phyloP scores from a whole-genome alignment of 2,888 invertebrate species.

The Branchipolynoe longqiensis region DNA sequence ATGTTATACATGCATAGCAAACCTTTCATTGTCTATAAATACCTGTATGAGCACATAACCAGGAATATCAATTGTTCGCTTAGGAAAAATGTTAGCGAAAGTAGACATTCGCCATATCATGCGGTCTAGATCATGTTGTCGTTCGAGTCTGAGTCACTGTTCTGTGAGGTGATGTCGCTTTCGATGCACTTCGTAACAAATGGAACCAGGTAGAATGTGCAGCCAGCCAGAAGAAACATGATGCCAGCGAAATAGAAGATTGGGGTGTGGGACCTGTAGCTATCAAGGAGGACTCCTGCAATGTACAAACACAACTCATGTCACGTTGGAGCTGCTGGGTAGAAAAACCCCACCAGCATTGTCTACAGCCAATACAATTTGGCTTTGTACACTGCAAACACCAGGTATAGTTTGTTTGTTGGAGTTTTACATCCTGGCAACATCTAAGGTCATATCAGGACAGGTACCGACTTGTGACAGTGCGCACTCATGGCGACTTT shows the following conservation, averaged over 20 bases:
- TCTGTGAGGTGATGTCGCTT: not conserved
- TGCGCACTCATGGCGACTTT: no score
- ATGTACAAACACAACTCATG: slow-evolving; percentile 67
- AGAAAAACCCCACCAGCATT: not conserved
- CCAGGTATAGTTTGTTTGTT: not conserved
- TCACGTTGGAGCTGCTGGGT: not conserved
- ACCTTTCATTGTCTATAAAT: no score
- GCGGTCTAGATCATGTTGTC: no score
- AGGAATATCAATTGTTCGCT: no score
- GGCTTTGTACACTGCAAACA: not conserved
- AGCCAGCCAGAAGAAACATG: slow-evolving; percentile 92
- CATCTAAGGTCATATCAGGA: no score
- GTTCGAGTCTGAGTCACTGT: no score
- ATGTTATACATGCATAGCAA: no score
- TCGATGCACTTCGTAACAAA: not conserved
- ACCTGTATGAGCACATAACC: no score
- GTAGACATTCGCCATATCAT: no score
- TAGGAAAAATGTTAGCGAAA: no score
- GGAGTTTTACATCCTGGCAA: no score
- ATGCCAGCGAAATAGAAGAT: slow-evolving; percentile 94
- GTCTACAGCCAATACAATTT: not conserved
- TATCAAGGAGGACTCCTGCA: slow-evolving; percentile 92
- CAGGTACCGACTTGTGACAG: no score
- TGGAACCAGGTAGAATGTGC: slow-evolving; percentile 87
- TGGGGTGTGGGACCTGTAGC: slow-evolving; percentile 89